Evolutionary conservation across 1,140 invertebrate species (phyloP).

Genomic region (Eufriesea mexicana): DNA sequence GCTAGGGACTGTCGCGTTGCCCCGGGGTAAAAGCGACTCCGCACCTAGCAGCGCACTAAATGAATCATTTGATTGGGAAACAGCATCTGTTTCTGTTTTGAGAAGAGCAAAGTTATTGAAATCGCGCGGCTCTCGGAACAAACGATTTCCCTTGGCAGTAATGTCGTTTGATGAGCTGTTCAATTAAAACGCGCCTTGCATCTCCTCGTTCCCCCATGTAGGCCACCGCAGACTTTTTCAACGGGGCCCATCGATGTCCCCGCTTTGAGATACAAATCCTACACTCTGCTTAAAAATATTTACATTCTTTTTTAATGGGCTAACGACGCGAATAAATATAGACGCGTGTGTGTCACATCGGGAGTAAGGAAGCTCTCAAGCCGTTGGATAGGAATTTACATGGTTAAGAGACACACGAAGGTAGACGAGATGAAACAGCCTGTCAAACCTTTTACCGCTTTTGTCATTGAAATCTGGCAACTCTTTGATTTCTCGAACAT

Average conservation of each 20-base stretch:
- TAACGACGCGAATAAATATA: too few relatives aligned
- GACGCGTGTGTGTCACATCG: too few relatives aligned
- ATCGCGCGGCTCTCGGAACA: not conserved
- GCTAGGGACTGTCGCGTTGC: not conserved
- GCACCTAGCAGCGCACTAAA: constrained; percentile 1
- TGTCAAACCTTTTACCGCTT: too few relatives aligned
- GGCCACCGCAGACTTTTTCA: not conserved
- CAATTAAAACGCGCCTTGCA: constrained; percentile 4
- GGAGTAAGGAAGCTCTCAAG: too few relatives aligned
- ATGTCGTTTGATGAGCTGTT: not conserved
- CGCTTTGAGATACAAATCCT: not conserved
- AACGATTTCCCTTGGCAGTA: not conserved
- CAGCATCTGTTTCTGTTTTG: constrained; percentile 23
- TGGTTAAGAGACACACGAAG: not conserved
- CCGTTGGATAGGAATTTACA: not conserved
- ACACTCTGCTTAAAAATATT: not conserved
- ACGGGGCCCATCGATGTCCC: not conserved
- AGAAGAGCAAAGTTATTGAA: constrained; percentile 17
- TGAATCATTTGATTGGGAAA: constrained; percentile 41
- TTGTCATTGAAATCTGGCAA: too few relatives aligned
- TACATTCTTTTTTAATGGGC: not conserved
- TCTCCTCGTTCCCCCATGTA: not conserved
- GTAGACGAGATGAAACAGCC: not conserved
- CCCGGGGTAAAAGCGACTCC: not conserved
- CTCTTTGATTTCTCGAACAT: too few relatives aligned